phyloP scores from a whole-genome alignment of 2,797 vertebrate species.

The Sebastes taczanowskii region DNA sequence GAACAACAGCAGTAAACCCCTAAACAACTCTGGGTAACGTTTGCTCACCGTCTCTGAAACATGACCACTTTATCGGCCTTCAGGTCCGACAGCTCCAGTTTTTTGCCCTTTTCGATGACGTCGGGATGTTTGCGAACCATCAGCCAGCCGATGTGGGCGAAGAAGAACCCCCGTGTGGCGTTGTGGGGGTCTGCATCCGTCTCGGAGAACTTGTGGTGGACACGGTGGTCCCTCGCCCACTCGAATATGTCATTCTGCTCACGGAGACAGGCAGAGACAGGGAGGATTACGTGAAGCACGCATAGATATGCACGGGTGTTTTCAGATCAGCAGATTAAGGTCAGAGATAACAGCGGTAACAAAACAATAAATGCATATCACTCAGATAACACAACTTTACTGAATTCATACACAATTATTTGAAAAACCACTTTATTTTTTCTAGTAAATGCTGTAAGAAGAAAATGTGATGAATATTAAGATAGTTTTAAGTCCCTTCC shows the following conservation, averaged over 20 bases:
- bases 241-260: conserved; percentile 92
- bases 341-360: background rate
- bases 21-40: background rate
- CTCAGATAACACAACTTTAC: background rate
- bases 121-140: conserved; percentile 94
- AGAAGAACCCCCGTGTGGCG: conserved; percentile 91
- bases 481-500: background rate
- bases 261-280: background rate
- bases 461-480: background rate
- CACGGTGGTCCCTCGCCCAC: conserved; percentile 92
- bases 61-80: conserved; percentile 90
- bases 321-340: conserved; percentile 32
- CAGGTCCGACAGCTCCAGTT: conserved; percentile 88
- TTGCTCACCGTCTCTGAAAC: conserved; percentile 91
- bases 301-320: background rate
- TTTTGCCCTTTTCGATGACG: conserved; percentile 89
- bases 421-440: background rate
- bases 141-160: conserved; percentile 94
- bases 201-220: conserved; percentile 95
- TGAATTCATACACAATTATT: background rate
- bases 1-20: background rate
- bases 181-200: conserved; percentile 95
- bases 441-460: background rate
- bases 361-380: conserved; percentile 17
- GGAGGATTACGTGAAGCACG: background rate